Percentiles rank a stretch among this genome's conserved stretches.
Conservation (phyloP, 1,140 invertebrate genomes). For the Sipha flava region DNA sequence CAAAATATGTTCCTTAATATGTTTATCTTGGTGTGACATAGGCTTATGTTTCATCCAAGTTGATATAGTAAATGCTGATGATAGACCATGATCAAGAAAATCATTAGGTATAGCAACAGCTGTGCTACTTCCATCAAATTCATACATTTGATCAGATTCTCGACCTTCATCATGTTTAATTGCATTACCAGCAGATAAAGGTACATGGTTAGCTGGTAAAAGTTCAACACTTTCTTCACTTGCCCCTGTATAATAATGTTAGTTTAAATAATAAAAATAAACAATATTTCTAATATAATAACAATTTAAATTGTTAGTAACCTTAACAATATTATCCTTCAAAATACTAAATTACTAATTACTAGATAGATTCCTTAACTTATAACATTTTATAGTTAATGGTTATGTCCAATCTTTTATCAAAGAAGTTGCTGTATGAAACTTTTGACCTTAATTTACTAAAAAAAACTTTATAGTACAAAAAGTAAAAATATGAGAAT, state of each 20-base stretch:
- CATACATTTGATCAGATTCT: conserved; percentile 84
- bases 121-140: conserved; percentile 80
- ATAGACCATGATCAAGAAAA: conserved; percentile 64
- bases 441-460: too few relatives aligned
- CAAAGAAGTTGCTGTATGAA: too few relatives aligned
- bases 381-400: too few relatives aligned
- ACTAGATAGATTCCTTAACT: too few relatives aligned
- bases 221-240: conserved; percentile 66
- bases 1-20: conserved; percentile 87
- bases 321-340: too few relatives aligned
- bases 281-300: too few relatives aligned
- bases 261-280: too few relatives aligned
- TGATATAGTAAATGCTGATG: conserved; percentile 75
- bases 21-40: conserved; percentile 64
- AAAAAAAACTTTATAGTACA: too few relatives aligned
- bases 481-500: too few relatives aligned
- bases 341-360: too few relatives aligned
- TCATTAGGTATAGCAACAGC: conserved; percentile 74
- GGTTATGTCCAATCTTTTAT: too few relatives aligned
- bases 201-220: conserved; percentile 57
- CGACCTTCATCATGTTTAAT: conserved; percentile 82
- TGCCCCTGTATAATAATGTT: conserved; percentile 48
- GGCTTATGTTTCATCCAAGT: conserved; percentile 86
- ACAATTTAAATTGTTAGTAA: too few relatives aligned
- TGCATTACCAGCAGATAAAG: conserved; percentile 59